These are phyloP conservation scores for Platysteira castanea DNA, from an alignment of 2,113 vertebrate genomes.

Conservation along the genomic window DNA sequence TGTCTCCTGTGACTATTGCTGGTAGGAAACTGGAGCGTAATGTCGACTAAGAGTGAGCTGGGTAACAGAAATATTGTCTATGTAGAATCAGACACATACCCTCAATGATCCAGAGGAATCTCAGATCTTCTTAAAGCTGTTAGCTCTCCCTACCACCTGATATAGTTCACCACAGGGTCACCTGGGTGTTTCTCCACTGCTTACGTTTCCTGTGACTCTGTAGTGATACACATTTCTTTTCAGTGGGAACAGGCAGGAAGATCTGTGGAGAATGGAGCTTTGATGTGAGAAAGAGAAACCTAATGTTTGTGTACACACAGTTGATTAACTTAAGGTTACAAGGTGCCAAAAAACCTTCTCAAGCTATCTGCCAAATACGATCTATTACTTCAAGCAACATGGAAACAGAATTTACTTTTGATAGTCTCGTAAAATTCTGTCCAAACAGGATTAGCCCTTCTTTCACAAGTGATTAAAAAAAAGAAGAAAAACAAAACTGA, in stretches of 20 bases:
- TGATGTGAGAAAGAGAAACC: neutral
- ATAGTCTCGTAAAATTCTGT: neutral
- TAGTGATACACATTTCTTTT: neutral
- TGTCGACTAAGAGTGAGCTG: neutral
- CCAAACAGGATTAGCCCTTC: neutral
- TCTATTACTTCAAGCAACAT: neutral
- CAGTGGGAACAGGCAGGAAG: neutral
- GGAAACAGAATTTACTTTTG: constrained; percentile 3
- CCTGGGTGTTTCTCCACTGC: neutral
- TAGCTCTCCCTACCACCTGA: neutral
- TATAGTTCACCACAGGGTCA: neutral
- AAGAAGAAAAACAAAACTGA: neutral
- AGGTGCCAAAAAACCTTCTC: constrained; percentile 8
- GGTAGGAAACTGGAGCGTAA: neutral
- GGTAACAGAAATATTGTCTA: neutral
- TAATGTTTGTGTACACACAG: neutral
- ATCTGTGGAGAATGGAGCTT: neutral
- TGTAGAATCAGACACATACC: neutral
- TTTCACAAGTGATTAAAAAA: neutral
- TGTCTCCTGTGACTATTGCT: neutral
- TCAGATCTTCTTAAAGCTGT: neutral
- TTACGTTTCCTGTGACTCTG: neutral
- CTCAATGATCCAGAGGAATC: neutral
- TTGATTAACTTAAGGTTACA: constrained; percentile 20
- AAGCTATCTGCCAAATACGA: neutral